Evolutionary conservation across 1,140 invertebrate species (phyloP).

Genomic region (Papilio xuthus): DNA sequence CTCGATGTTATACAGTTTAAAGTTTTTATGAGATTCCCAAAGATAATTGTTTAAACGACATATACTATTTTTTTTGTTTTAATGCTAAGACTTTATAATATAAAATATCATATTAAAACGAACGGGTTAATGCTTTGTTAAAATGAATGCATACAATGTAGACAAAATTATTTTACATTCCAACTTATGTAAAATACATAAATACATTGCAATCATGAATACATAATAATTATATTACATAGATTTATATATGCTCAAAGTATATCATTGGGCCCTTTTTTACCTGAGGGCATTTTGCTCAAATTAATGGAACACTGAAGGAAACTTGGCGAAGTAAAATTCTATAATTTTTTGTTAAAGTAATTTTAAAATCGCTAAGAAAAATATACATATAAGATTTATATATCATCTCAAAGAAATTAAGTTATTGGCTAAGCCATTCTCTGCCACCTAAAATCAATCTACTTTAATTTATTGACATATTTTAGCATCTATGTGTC

Average conservation of each 20-base stretch:
- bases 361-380: background rate
- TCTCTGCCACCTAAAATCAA: background rate
- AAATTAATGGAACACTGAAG: background rate
- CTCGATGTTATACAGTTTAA: background rate
- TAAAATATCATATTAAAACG: background rate
- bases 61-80: no score
- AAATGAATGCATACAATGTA: background rate
- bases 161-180: background rate
- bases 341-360: background rate
- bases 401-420: background rate
- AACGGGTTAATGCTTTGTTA: background rate
- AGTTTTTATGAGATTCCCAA: background rate
- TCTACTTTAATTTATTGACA: background rate
- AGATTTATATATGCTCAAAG: background rate
- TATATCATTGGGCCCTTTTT: background rate
- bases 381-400: no score
- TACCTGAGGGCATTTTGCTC: background rate
- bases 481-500: background rate
- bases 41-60: background rate
- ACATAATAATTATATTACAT: background rate
- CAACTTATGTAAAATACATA: background rate
- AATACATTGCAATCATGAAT: background rate
- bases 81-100: background rate
- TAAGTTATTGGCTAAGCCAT: conserved; percentile 1
- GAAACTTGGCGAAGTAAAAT: background rate